A percentile compares a stretch with the other conserved stretches of the same genome.
Evolutionary conservation across 2,797 vertebrate genomes (phyloP).

Genomic region (Molossus alvarezi): DNA sequence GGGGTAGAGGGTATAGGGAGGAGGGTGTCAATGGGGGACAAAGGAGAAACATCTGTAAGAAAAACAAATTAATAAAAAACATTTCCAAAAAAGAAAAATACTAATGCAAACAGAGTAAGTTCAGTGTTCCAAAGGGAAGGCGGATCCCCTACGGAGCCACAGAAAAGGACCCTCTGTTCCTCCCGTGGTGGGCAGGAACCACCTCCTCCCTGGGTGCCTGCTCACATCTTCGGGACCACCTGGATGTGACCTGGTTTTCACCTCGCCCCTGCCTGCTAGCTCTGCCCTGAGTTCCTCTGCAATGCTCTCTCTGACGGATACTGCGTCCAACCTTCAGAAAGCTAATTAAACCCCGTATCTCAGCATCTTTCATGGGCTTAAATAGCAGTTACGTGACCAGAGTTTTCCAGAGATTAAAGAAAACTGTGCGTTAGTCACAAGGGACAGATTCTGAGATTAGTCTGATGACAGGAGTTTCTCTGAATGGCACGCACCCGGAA

Average conservation of each 20-base stretch:
- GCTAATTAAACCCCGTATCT: constrained; percentile 70
- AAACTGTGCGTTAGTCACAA: constrained; percentile 75
- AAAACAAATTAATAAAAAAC: no score
- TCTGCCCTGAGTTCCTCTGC: background rate
- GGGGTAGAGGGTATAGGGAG: no score
- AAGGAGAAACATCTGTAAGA: no score
- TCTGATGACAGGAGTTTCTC: constrained; percentile 56
- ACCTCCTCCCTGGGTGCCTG: fast-evolving
- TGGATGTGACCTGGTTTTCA: fast-evolving
- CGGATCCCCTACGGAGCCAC: no score
- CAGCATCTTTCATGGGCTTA: constrained; percentile 80
- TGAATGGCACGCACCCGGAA: background rate
- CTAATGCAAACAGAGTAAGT: background rate
- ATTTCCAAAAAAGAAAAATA: background rate
- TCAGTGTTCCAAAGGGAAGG: background rate
- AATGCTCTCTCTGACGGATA: background rate
- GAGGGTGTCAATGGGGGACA: no score
- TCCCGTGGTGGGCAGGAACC: fast-evolving
- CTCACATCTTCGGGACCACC: background rate
- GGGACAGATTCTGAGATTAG: constrained; percentile 63
- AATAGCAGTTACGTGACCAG: constrained; percentile 83
- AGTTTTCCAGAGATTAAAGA: constrained; percentile 81
- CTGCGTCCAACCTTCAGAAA: constrained; percentile 64
- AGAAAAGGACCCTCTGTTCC: background rate
- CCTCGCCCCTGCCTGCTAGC: background rate